These are phyloP conservation scores for Pyrocoelia pectoralis DNA, from an alignment of 2,888 invertebrate genomes.

Conservation along the genomic window DNA sequence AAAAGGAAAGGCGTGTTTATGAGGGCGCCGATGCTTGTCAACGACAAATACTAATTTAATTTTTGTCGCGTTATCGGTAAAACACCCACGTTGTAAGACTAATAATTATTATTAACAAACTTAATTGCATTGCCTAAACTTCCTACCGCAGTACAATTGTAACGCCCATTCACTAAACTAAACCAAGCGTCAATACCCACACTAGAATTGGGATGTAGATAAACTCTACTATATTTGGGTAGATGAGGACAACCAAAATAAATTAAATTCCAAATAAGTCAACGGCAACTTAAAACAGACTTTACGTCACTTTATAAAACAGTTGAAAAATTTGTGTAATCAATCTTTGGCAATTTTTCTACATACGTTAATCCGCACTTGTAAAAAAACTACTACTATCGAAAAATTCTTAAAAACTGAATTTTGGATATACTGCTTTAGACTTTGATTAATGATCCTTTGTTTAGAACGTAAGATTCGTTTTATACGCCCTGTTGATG, in stretches of 20 bases:
- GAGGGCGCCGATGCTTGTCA: background rate
- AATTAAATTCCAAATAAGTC: slow-evolving; percentile 4
- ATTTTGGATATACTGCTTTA: background rate
- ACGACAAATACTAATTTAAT: too few species aligned
- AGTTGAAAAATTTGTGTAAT: background rate
- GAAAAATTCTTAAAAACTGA: background rate
- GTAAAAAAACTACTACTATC: background rate
- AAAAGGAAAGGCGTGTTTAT: background rate
- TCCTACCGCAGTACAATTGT: background rate
- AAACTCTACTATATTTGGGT: slow-evolving; percentile 1
- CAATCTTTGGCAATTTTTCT: background rate
- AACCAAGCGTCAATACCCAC: background rate
- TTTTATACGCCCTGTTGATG: too few species aligned
- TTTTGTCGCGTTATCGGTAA: too few species aligned
- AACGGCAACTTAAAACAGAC: background rate
- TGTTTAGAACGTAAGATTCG: background rate
- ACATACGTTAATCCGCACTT: background rate
- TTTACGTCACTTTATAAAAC: background rate
- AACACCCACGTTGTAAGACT: too few species aligned
- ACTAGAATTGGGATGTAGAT: background rate
- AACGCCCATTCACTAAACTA: too few species aligned
- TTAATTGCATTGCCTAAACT: too few species aligned
- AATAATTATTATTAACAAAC: too few species aligned
- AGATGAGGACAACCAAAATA: slow-evolving; percentile 6
- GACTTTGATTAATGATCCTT: background rate